A percentile compares a stretch with the other conserved stretches of the same genome.
phyloP scores from a whole-genome alignment of 2,113 vertebrate genomes.

The Chascanopsetta lugubris region DNA sequence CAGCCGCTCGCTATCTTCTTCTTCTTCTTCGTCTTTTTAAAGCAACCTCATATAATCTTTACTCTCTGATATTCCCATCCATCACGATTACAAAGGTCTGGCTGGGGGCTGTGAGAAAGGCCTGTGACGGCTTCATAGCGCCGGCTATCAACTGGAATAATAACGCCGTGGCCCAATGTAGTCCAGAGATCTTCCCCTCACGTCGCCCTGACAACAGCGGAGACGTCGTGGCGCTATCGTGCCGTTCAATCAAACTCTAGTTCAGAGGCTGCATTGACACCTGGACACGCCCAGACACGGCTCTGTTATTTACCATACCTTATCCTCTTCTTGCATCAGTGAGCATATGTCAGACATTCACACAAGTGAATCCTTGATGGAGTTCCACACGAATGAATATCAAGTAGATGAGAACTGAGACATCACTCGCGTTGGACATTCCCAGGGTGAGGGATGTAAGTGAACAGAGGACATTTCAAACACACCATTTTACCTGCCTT shows the following conservation, averaged over 20 bases:
- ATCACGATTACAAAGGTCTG: constrained; percentile 59
- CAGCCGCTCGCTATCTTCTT: constrained; percentile 5
- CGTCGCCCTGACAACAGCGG: constrained; percentile 28
- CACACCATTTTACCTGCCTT: no score
- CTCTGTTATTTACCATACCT: not conserved
- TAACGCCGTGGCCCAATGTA: constrained; percentile 45
- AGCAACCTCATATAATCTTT: constrained; percentile 42
- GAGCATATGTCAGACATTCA: not conserved
- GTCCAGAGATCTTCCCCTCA: constrained; percentile 32
- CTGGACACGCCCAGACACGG: not conserved
- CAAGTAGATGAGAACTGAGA: not conserved
- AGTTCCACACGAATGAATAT: constrained; percentile 13
- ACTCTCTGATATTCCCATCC: constrained; percentile 47
- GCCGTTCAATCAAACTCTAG: constrained; percentile 19
- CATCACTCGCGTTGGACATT: not conserved
- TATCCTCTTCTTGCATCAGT: constrained; percentile 23
- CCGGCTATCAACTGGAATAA: constrained; percentile 37
- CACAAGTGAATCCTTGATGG: constrained; percentile 11
- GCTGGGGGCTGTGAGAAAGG: constrained; percentile 38
- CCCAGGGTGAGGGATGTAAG: not conserved
- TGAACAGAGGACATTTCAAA: no score
- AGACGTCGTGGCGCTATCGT: constrained; percentile 11
- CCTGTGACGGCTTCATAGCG: constrained; percentile 31
- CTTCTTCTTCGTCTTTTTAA: not conserved
- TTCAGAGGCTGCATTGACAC: constrained; percentile 6